phyloP scores from a whole-genome alignment of 2,113 vertebrate species.

The Mungos mungo region DNA sequence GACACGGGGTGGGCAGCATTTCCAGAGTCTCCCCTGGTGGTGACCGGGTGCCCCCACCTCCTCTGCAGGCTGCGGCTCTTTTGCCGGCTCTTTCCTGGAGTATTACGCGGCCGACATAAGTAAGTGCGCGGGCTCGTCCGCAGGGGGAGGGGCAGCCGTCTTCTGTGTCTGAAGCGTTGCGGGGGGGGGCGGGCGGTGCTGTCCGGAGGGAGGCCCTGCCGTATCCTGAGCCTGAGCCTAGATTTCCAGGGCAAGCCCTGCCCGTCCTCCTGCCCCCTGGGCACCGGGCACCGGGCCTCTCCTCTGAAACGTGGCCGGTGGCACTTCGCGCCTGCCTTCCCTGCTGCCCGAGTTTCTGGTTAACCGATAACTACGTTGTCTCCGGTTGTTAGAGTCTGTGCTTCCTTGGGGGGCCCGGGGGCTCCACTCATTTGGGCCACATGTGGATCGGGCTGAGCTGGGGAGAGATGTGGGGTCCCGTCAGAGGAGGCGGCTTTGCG shows the following conservation, averaged over 20 bases:
- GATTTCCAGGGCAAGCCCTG: no score
- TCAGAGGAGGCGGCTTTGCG: neutral
- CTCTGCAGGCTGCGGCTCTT: constrained; percentile 90
- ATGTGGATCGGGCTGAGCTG: neutral
- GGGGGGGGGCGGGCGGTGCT: neutral
- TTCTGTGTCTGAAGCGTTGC: fast-evolving
- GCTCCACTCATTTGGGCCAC: neutral
- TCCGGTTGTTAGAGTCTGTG: no score
- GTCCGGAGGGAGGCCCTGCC: fast-evolving
- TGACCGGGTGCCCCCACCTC: neutral
- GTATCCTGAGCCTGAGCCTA: neutral
- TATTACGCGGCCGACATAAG: constrained; percentile 94
- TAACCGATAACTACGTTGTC: neutral
- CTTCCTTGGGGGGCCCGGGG: neutral
- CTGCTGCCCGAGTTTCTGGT: fast-evolving
- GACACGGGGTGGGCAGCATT: neutral
- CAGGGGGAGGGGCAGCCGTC: fast-evolving
- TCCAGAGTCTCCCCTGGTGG: no score
- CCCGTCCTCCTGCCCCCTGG: fast-evolving
- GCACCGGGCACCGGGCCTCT: fast-evolving
- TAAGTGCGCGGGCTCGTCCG: constrained; percentile 82
- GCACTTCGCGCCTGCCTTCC: neutral
- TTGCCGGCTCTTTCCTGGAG: constrained; percentile 93
- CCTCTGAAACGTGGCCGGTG: fast-evolving
- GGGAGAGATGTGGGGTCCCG: neutral